Evolutionary conservation across 92 coral and sea anemone species (phyloP).

Genomic region (Parazoanthus atlanticus): DNA sequence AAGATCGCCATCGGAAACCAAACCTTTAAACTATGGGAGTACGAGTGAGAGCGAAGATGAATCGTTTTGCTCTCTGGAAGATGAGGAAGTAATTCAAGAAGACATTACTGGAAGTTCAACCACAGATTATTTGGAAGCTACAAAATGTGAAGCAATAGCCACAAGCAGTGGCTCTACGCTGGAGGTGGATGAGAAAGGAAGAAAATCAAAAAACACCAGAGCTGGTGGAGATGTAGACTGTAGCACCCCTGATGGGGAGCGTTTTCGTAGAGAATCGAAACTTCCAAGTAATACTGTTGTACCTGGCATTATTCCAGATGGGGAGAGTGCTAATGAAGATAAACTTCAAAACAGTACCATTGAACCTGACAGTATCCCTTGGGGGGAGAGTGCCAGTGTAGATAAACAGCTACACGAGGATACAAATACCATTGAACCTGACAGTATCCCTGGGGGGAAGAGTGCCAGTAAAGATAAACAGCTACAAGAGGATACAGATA

Average conservation of each 20-base stretch:
- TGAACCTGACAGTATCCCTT: background rate
- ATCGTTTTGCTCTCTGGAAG: constrained; percentile 34
- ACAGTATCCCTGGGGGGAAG: background rate
- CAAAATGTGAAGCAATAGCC: background rate
- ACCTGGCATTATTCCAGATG: background rate
- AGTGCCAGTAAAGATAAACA: background rate
- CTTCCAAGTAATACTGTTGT: background rate
- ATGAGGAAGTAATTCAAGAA: background rate
- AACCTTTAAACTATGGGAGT: background rate
- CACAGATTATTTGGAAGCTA: background rate
- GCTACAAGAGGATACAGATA: background rate
- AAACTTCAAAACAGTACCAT: background rate
- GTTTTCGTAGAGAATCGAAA: background rate
- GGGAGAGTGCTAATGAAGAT: background rate
- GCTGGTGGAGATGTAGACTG: background rate
- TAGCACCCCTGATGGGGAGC: background rate
- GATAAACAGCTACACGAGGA: background rate
- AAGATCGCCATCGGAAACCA: background rate
- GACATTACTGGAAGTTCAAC: background rate
- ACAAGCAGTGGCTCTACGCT: background rate
- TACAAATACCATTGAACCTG: background rate
- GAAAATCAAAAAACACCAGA: background rate
- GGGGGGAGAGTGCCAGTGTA: background rate
- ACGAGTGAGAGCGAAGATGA: constrained; percentile 31
- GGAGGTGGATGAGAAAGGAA: background rate